phyloP scores from a whole-genome alignment of 2,113 vertebrate species.

The Polypterus senegalus region DNA sequence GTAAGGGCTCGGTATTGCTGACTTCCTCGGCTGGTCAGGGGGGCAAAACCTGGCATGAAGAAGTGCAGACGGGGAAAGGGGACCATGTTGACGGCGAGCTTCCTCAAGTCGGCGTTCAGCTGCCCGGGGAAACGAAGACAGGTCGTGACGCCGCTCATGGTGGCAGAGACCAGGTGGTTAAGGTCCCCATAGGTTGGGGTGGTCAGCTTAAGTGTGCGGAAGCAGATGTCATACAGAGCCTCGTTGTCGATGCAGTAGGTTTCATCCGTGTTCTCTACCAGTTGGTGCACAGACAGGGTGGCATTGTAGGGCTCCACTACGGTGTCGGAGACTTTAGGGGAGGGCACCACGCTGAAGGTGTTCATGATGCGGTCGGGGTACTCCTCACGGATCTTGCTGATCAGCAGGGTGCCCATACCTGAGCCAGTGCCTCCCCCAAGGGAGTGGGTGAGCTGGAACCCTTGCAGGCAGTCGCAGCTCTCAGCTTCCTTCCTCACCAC shows the following conservation, averaged over 20 bases:
- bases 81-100: slow-evolving; percentile 35
- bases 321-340: slow-evolving; percentile 36
- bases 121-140: slow-evolving; percentile 49
- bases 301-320: slow-evolving; percentile 20
- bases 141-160: slow-evolving; percentile 51
- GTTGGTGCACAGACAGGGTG: slow-evolving; percentile 25
- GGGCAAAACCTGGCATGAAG: slow-evolving; percentile 22
- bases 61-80: slow-evolving; percentile 20
- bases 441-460: slow-evolving; percentile 18
- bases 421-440: slow-evolving; percentile 49
- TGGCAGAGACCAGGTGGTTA: slow-evolving; percentile 48
- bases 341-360: slow-evolving; percentile 49
- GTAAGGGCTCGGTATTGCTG: slow-evolving; percentile 20
- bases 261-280: slow-evolving; percentile 49
- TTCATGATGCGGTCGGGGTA: slow-evolving; percentile 24
- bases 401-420: slow-evolving; percentile 61
- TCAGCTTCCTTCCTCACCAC: slow-evolving; percentile 20
- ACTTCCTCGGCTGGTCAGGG: slow-evolving; percentile 37
- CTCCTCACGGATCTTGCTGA: slow-evolving; percentile 43
- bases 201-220: slow-evolving; percentile 18
- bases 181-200: slow-evolving; percentile 48
- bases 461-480: slow-evolving; percentile 18
- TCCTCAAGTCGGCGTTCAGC: slow-evolving; percentile 47
- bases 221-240: slow-evolving; percentile 19
- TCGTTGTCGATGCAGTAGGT: slow-evolving; percentile 37